Evolutionary conservation across 2,888 invertebrate species (phyloP).

Genomic region (Sinodicranocentrus sp.): DNA sequence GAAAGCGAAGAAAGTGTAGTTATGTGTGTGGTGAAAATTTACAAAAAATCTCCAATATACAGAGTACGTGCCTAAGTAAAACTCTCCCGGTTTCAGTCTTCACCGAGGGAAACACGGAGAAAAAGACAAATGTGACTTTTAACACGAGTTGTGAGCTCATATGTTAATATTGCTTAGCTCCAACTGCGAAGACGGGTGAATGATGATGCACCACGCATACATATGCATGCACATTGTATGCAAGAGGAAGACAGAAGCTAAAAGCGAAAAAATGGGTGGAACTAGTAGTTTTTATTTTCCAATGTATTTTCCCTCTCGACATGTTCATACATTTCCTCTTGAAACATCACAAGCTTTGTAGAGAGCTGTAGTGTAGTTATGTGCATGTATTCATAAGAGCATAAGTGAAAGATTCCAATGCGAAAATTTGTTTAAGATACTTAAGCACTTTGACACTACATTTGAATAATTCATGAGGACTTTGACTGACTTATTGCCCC

Average conservation of each 20-base stretch:
- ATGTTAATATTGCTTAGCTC: slow-evolving; percentile 58
- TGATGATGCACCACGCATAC: slow-evolving; percentile 49
- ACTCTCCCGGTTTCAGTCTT: too few relatives aligned
- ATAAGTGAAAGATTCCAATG: slow-evolving; percentile 63
- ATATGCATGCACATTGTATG: slow-evolving; percentile 4
- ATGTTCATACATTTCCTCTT: background rate
- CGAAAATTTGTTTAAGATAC: slow-evolving; percentile 68
- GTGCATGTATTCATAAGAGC: slow-evolving; percentile 49
- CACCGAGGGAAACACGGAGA: slow-evolving; percentile 1
- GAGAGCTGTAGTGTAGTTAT: slow-evolving; percentile 26
- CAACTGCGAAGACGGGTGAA: slow-evolving; percentile 40
- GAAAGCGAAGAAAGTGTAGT: background rate
- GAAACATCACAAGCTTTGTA: background rate
- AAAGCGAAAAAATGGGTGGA: background rate
- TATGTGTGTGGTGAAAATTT: slow-evolving; percentile 14
- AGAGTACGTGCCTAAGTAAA: slow-evolving; percentile 22
- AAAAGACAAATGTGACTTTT: slow-evolving; percentile 60
- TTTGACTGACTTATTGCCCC: slow-evolving; percentile 67
- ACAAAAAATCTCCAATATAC: slow-evolving; percentile 39
- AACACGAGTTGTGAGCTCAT: slow-evolving; percentile 57
- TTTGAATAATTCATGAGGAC: slow-evolving; percentile 68
- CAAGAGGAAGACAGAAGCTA: background rate
- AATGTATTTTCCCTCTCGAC: slow-evolving; percentile 3
- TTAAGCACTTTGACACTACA: slow-evolving; percentile 68
- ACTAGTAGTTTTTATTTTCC: slow-evolving; percentile 28